Evolutionary conservation across 2,888 invertebrate genomes (phyloP).

Genomic region (Pristionchus exspectatus): DNA sequence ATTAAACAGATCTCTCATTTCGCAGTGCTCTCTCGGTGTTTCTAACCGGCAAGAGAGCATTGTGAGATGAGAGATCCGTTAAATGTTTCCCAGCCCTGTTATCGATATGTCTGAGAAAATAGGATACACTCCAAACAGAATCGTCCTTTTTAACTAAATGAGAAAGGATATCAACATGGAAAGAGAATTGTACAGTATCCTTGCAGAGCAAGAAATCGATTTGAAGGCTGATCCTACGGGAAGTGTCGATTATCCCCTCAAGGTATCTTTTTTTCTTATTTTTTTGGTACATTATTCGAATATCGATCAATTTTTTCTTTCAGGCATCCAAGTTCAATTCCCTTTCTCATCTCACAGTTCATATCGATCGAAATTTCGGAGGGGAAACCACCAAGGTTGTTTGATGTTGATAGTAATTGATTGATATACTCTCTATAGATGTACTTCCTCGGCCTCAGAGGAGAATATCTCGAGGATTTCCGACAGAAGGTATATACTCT

Average conservation of each 20-base stretch:
- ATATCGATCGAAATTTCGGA: slow-evolving; percentile 87
- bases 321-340: slow-evolving; percentile 92
- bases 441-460: slow-evolving; percentile 94
- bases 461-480: slow-evolving; percentile 86
- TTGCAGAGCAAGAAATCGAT: slow-evolving; percentile 77
- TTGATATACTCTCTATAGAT: not conserved
- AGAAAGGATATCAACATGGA: not conserved
- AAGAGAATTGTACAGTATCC: slow-evolving; percentile 83
- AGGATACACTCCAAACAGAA: no score
- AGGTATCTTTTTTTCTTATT: no score
- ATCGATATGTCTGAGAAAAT: no score
- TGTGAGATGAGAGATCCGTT: no score
- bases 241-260: slow-evolving; percentile 74
- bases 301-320: not conserved
- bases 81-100: no score
- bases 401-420: slow-evolving; percentile 80
- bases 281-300: not conserved
- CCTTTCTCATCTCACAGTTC: slow-evolving; percentile 90
- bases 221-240: slow-evolving; percentile 72
- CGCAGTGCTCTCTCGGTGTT: no score
- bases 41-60: no score
- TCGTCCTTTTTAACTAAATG: not conserved
- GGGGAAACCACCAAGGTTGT: slow-evolving; percentile 84
- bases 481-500: slow-evolving; percentile 63
- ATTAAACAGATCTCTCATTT: no score